A percentile compares a stretch with the other conserved stretches of the same genome.
Conservation (phyloP, 2,888 invertebrate genomes). For the Spilarctia lutea region DNA sequence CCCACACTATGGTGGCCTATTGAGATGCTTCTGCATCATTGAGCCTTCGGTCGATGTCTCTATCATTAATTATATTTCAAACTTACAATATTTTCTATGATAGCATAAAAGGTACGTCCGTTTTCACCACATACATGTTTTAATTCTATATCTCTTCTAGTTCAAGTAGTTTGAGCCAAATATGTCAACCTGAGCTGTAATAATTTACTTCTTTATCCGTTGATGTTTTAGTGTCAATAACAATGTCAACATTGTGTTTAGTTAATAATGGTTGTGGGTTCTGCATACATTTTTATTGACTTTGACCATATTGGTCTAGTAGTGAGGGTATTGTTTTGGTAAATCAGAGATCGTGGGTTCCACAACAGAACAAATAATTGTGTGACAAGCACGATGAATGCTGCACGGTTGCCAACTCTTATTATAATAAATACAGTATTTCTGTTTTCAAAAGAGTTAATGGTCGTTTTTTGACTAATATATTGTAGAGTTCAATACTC, state of each 20-base stretch:
- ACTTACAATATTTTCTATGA: background rate
- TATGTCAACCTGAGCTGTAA: conserved; percentile 23
- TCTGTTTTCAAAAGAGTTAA: too few relatives aligned
- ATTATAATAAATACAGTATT: too few relatives aligned
- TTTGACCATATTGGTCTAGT: background rate
- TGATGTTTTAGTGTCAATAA: conserved; percentile 45
- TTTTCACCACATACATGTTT: background rate
- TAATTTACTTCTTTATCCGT: conserved; percentile 40
- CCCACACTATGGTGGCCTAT: too few relatives aligned
- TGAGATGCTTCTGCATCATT: too few relatives aligned
- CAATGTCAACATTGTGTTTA: conserved; percentile 22
- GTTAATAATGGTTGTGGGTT: conserved; percentile 20
- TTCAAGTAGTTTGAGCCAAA: background rate
- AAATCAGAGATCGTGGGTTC: background rate
- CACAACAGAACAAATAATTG: background rate
- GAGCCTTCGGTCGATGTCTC: too few relatives aligned
- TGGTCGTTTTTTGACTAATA: too few relatives aligned
- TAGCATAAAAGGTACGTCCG: background rate
- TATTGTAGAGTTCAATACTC: too few relatives aligned
- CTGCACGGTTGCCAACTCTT: too few relatives aligned
- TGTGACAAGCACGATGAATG: too few relatives aligned
- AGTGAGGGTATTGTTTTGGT: background rate
- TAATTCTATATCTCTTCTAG: background rate
- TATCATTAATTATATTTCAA: too few relatives aligned
- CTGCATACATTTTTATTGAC: conserved; percentile 11